Evolutionary conservation across 2,888 invertebrate species (phyloP).

Genomic region (Gymnosoma rotundatum): DNA sequence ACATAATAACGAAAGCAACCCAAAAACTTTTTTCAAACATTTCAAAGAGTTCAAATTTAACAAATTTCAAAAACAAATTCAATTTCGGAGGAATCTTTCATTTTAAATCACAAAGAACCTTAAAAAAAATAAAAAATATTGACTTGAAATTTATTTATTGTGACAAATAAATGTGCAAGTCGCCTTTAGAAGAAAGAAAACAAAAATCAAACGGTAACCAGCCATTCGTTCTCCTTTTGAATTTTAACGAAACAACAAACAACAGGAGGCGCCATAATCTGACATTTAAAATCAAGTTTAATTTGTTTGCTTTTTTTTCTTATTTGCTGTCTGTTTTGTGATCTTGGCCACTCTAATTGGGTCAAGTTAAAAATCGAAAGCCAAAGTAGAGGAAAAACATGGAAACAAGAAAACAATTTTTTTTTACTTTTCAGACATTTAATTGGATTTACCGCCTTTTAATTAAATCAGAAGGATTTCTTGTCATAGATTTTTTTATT

Average conservation of each 20-base stretch:
- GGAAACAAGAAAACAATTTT: not conserved
- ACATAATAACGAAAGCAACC: conserved; percentile 1
- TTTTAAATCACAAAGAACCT: conserved; percentile 33
- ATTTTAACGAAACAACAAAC: not conserved
- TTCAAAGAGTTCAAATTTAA: not conserved
- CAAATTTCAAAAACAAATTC: not conserved
- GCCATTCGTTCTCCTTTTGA: not conserved
- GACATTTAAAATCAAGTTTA: conserved; percentile 66
- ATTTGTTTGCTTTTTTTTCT: not conserved
- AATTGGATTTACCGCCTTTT: conserved; percentile 80
- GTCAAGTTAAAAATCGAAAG: conserved; percentile 74
- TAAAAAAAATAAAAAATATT: conserved; percentile 10
- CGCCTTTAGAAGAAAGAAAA: not conserved
- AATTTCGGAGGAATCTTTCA: conserved; percentile 45
- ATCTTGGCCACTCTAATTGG: conserved; percentile 75
- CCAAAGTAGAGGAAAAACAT: not conserved
- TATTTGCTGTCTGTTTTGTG: not conserved
- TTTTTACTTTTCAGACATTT: conserved; percentile 70
- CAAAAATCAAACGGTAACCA: not conserved
- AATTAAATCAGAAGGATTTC: conserved; percentile 74
- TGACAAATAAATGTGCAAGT: not conserved
- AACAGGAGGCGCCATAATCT: conserved; percentile 69
- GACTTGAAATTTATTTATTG: conserved; percentile 20
- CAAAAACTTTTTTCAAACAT: no score
- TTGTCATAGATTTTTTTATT: not conserved